Evolutionary conservation across 1,140 invertebrate genomes (phyloP).

Genomic region (Microplitis demolitor): DNA sequence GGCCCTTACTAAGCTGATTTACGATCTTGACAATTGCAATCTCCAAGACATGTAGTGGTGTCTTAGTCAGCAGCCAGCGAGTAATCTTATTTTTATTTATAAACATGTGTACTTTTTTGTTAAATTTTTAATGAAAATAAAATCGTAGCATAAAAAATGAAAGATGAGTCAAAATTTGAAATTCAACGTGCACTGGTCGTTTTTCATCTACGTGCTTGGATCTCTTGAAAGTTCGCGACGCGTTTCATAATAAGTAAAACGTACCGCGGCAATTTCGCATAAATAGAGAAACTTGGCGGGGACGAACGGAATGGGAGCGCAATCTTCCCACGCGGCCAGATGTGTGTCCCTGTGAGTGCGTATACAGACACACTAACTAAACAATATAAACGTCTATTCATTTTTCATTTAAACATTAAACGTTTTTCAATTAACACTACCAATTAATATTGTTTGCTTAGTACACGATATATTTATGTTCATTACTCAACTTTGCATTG

Average conservation of each 20-base stretch:
- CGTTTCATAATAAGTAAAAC: conserved; percentile 36
- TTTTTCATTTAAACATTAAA: not conserved
- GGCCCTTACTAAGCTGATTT: too few relatives aligned
- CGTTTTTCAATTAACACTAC: too few relatives aligned
- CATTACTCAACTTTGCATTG: not conserved
- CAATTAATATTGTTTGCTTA: not conserved
- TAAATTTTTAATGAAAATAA: not conserved
- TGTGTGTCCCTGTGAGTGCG: conserved; percentile 4
- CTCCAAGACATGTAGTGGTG: too few relatives aligned
- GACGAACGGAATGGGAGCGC: conserved; percentile 35
- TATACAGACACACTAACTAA: not conserved
- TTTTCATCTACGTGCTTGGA: conserved; percentile 1
- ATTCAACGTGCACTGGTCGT: not conserved
- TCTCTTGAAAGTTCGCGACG: conserved; percentile 11
- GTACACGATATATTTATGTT: not conserved
- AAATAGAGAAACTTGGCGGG: conserved; percentile 28
- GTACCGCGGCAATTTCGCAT: conserved; percentile 30
- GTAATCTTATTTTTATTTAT: too few relatives aligned
- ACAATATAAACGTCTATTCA: not conserved
- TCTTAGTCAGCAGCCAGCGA: too few relatives aligned
- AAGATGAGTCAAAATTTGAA: not conserved
- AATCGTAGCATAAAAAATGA: not conserved
- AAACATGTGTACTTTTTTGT: too few relatives aligned
- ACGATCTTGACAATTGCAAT: too few relatives aligned
- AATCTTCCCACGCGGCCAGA: conserved; percentile 41